phyloP scores from a whole-genome alignment of 2,113 vertebrate genomes.

The Gnathonemus longibarbis region DNA sequence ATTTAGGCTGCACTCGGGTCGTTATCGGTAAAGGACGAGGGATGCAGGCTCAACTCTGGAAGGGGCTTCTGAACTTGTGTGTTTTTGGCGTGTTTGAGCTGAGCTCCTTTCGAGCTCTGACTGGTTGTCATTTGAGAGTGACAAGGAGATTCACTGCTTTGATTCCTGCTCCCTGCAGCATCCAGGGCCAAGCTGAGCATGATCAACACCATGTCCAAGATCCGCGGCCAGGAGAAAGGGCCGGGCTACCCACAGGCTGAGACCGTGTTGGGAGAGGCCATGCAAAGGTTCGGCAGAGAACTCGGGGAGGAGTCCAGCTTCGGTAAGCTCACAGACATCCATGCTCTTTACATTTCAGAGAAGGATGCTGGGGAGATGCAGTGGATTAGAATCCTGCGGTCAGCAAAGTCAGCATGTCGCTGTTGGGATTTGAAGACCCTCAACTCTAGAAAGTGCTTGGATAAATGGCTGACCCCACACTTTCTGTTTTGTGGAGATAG shows the following conservation, averaged over 20 bases:
- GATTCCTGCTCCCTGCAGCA: slow-evolving; percentile 53
- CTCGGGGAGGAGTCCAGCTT: slow-evolving; percentile 92
- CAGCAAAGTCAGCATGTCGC: not conserved
- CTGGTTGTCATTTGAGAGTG: not conserved
- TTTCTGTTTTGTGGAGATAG: not conserved
- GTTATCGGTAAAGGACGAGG: not conserved
- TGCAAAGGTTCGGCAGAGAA: slow-evolving; percentile 85
- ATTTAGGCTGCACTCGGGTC: not conserved
- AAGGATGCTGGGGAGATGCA: not conserved
- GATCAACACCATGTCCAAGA: slow-evolving; percentile 98
- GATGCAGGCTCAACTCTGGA: not conserved
- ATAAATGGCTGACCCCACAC: not conserved
- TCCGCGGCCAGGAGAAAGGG: slow-evolving; percentile 89
- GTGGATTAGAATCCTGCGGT: not conserved
- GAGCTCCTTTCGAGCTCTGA: not conserved
- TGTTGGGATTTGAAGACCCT: not conserved
- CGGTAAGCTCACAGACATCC: slow-evolving; percentile 54
- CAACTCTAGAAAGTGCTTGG: not conserved
- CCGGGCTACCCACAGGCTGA: slow-evolving; percentile 91
- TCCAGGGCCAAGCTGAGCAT: slow-evolving; percentile 92
- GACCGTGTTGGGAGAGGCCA: slow-evolving; percentile 79
- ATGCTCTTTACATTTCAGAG: not conserved
- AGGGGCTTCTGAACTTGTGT: not conserved
- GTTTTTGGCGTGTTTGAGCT: not conserved
- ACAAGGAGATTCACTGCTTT: not conserved